Base-by-base conservation (phyloP, 2,888 invertebrate species). In the Pelosia muscerda region DNA sequence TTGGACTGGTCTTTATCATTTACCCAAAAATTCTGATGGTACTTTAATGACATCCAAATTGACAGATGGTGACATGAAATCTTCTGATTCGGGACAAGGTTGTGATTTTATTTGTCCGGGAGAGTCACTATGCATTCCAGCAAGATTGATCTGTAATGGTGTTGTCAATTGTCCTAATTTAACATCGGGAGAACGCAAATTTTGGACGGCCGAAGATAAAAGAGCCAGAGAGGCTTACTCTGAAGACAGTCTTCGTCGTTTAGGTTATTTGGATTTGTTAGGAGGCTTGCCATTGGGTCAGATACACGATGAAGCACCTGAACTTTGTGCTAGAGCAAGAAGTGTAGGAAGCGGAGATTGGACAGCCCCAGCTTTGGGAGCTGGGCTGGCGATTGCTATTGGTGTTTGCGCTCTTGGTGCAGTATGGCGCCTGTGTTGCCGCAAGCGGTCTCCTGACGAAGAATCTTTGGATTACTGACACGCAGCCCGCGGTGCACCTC, bases 71-170 rank as follows among this genome's bases (percentile, higher is more conserved):
- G 95, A 93, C 49, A 84, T 86, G 9, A 90, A 91, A 66, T 79
- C 65, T 6, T 66, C 89, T 28, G 94, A 93, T 63, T 88, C 92
- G 0, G 88, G 88, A 25, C 92, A 93, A 56, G 96, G 96, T 28
- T 98, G 98, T 88, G 98, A 97, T 80, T 98, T 98, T 84, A 96
- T 97, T 69, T 98, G 98, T 90, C 98, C 98, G 0, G 98, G 98
- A 3, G 97, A 97, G 70, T 97, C 97, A 10, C 95, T 97, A 25
- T 98, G 98, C 87, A 98, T 98, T 85, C 98, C 98, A 8, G 96
- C 96, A 25, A 96, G 97, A 82, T 93, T 98, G 28, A 96, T 98
- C 2, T 98, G 98, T 89, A 98, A 98, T 86, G 98, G 98, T 6
- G 96, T 98, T 3, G 96, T 97, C 22, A 98, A 98, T 88, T 98